Evolutionary conservation across 2,797 vertebrate genomes (phyloP).

Genomic region (Iguana delicatissima): DNA sequence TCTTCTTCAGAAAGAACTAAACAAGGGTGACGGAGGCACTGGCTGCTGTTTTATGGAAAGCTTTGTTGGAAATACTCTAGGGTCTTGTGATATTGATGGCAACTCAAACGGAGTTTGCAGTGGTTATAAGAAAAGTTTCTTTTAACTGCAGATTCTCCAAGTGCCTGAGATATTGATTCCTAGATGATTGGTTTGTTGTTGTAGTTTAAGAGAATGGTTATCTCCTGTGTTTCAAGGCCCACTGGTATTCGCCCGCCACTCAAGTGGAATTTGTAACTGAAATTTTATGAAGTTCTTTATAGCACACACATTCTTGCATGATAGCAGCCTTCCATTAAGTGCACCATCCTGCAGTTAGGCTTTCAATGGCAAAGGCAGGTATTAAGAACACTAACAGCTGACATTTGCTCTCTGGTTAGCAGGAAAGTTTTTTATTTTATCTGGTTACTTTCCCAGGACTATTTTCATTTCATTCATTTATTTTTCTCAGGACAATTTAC

Average conservation of each 20-base stretch:
- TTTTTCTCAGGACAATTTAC: too few relatives aligned
- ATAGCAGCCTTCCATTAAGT: accelerated
- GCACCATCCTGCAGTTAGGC: background rate
- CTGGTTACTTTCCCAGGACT: conserved; percentile 13
- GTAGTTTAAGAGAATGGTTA: conserved; percentile 16
- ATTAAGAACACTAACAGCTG: background rate
- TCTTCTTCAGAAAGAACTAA: background rate
- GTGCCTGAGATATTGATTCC: conserved; percentile 18
- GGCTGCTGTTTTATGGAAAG: background rate
- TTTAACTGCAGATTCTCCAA: conserved; percentile 30
- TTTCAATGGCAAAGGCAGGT: background rate
- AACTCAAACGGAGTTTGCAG: conserved; percentile 13
- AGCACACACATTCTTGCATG: background rate
- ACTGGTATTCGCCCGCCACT: conserved; percentile 11
- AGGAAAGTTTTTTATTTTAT: conserved; percentile 9
- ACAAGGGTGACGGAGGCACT: background rate
- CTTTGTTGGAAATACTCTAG: conserved; percentile 21
- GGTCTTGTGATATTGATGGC: conserved; percentile 5
- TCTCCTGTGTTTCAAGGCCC: background rate
- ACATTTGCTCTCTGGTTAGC: background rate
- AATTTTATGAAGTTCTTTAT: conserved; percentile 20
- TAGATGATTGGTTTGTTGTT: conserved; percentile 18
- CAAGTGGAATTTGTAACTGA: background rate
- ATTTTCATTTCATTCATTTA: background rate
- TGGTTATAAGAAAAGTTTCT: conserved; percentile 10